phyloP scores from a whole-genome alignment of 2,888 invertebrate species.

The Pseudoips prasinana region DNA sequence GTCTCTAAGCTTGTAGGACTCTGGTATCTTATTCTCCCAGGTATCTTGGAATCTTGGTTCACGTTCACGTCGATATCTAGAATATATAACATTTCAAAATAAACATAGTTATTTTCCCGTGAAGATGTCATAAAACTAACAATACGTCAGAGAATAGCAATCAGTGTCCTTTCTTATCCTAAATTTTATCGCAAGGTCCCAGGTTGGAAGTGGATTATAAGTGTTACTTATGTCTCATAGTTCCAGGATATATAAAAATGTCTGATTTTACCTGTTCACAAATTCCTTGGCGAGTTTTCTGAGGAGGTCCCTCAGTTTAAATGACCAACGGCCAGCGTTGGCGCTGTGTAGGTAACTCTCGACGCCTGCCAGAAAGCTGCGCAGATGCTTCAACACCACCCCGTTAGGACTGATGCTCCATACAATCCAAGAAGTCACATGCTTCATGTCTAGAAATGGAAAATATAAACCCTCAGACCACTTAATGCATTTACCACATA shows the following conservation, averaged over 20 bases:
- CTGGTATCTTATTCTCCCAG: conserved; percentile 88
- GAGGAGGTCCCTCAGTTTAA: conserved; percentile 85
- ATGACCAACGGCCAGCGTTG: conserved; percentile 91
- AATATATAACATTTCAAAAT: conserved; percentile 33
- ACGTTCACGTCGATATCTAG: conserved; percentile 85
- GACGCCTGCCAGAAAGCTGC: conserved; percentile 90
- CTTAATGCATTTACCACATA: conserved; percentile 3
- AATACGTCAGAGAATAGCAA: too few species aligned
- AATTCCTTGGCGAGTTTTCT: conserved; percentile 86
- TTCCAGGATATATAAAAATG: too few species aligned
- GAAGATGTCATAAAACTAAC: too few species aligned
- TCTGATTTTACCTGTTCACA: conserved; percentile 70
- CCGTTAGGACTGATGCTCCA: conserved; percentile 86
- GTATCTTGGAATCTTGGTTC: conserved; percentile 75
- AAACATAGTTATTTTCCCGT: too few species aligned
- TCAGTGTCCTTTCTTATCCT: too few species aligned
- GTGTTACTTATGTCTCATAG: too few species aligned
- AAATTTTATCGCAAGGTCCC: too few species aligned
- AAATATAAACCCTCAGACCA: too few species aligned
- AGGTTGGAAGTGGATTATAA: too few species aligned
- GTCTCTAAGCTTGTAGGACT: conserved; percentile 87
- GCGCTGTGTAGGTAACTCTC: conserved; percentile 95
- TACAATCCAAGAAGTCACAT: conserved; percentile 83
- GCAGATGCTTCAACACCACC: conserved; percentile 86
- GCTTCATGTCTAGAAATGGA: conserved; percentile 60